Evolutionary conservation across 2,888 invertebrate species (phyloP).

Genomic region (Heliconius sara): DNA sequence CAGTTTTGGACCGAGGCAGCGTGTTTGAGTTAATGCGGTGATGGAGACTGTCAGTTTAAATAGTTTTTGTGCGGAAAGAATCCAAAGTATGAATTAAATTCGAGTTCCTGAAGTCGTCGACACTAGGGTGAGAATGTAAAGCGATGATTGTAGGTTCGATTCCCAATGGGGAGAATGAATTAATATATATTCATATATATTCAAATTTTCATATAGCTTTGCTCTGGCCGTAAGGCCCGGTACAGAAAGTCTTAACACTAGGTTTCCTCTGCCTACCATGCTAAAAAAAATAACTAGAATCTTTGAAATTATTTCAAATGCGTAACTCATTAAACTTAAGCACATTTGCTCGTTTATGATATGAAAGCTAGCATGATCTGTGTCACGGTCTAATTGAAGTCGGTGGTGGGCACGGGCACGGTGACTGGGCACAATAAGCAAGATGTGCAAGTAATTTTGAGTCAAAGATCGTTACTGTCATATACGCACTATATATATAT

Average conservation of each 20-base stretch:
- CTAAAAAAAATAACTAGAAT: not conserved
- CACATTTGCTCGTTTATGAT: slow-evolving; percentile 52
- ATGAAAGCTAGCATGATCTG: slow-evolving; percentile 73
- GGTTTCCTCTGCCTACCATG: no score
- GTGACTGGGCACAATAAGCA: slow-evolving; percentile 68
- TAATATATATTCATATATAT: no score
- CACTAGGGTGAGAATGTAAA: no score
- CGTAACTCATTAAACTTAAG: slow-evolving; percentile 44
- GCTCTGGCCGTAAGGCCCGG: no score
- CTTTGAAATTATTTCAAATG: slow-evolving; percentile 26
- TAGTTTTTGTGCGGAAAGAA: not conserved
- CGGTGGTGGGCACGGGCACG: slow-evolving; percentile 47
- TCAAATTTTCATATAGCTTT: no score
- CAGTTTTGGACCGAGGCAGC: not conserved
- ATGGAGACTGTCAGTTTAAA: not conserved
- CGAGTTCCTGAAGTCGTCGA: no score
- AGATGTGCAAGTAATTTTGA: slow-evolving; percentile 64
- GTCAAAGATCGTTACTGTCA: slow-evolving; percentile 52
- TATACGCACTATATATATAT: slow-evolving; percentile 39
- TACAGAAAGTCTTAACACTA: no score
- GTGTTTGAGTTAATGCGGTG: not conserved
- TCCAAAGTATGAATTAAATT: not conserved
- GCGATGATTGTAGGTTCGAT: no score
- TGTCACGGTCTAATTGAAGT: slow-evolving; percentile 78
- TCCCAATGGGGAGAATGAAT: no score